Conservation (phyloP, 2,888 invertebrate genomes). For the Blastobasis adustella region DNA sequence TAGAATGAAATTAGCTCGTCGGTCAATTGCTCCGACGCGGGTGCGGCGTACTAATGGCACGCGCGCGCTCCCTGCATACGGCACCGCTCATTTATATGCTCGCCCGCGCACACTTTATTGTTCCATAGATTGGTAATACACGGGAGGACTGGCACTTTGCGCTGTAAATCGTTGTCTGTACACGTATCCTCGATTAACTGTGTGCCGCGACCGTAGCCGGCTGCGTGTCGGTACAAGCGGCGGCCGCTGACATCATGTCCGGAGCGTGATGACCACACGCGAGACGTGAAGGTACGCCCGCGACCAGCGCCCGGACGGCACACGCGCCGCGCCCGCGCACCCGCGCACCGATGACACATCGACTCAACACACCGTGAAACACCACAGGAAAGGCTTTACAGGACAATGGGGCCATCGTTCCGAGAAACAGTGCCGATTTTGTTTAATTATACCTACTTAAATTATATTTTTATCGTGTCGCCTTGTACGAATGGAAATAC, state of each 20-base stretch:
- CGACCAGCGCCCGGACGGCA: slow-evolving; percentile 31
- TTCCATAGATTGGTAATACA: slow-evolving; percentile 74
- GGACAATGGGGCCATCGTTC: neutral
- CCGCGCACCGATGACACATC: slow-evolving; percentile 40
- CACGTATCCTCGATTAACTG: slow-evolving; percentile 70
- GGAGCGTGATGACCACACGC: slow-evolving; percentile 60
- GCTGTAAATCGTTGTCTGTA: slow-evolving; percentile 72
- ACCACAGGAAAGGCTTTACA: neutral
- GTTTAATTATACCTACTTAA: too few relatives aligned
- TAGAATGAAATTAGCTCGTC: slow-evolving; percentile 70
- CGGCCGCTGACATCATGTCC: slow-evolving; percentile 68
- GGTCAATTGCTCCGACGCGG: slow-evolving; percentile 70
- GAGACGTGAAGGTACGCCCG: slow-evolving; percentile 57
- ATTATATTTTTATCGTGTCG: too few relatives aligned
- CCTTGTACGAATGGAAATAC: too few relatives aligned
- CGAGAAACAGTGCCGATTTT: too few relatives aligned
- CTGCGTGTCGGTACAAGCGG: slow-evolving; percentile 45
- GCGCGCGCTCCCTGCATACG: slow-evolving; percentile 61
- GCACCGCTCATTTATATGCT: slow-evolving; percentile 66
- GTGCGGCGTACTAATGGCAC: slow-evolving; percentile 65
- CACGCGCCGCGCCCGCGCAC: slow-evolving; percentile 15
- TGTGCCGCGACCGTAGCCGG: slow-evolving; percentile 37
- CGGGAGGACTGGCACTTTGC: slow-evolving; percentile 70
- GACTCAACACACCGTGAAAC: slow-evolving; percentile 17
- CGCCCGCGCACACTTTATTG: slow-evolving; percentile 63